Percentiles rank a stretch among this genome's conserved stretches.
phyloP scores from a whole-genome alignment of 2,797 vertebrate species.

The Chelidonichthys spinosus region DNA sequence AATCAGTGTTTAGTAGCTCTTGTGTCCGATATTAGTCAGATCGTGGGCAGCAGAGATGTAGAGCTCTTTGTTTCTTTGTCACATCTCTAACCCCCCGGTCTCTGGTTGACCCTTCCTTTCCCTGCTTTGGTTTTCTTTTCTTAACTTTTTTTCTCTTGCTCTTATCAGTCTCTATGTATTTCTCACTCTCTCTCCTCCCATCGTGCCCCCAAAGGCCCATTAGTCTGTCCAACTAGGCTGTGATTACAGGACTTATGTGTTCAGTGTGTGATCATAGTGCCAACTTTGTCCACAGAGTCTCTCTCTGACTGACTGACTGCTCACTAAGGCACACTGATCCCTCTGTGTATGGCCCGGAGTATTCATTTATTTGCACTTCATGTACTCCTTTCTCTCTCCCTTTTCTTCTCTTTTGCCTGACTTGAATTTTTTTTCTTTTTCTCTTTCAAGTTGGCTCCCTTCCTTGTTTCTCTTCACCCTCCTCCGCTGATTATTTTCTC shows the following conservation, averaged over 20 bases:
- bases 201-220: conserved; percentile 61
- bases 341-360: conserved; percentile 36
- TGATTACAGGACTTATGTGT: conserved; percentile 72
- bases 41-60: neutral
- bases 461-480: conserved; percentile 27
- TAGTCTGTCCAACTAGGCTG: conserved; percentile 66
- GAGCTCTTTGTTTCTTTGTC: conserved; percentile 46
- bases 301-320: conserved; percentile 51
- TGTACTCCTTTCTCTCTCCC: conserved; percentile 25
- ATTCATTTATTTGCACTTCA: conserved; percentile 61
- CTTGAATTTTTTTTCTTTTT: conserved; percentile 20
- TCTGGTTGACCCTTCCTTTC: conserved; percentile 32
- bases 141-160: conserved; percentile 13
- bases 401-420: conserved; percentile 5
- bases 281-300: conserved; percentile 59
- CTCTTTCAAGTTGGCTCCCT: conserved; percentile 28
- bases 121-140: conserved; percentile 14
- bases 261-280: conserved; percentile 63
- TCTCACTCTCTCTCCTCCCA: neutral
- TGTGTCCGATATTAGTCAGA: conserved; percentile 52
- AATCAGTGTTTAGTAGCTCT: conserved; percentile 51
- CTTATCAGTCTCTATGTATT: conserved; percentile 27
- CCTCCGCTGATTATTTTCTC: conserved; percentile 46
- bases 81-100: conserved; percentile 9
- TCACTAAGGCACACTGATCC: conserved; percentile 56